A percentile compares a stretch with the other conserved stretches of the same genome.
These are phyloP conservation scores for Phortica okadai DNA, from an alignment of 2,888 invertebrate genomes.

Conservation along the genomic window DNA sequence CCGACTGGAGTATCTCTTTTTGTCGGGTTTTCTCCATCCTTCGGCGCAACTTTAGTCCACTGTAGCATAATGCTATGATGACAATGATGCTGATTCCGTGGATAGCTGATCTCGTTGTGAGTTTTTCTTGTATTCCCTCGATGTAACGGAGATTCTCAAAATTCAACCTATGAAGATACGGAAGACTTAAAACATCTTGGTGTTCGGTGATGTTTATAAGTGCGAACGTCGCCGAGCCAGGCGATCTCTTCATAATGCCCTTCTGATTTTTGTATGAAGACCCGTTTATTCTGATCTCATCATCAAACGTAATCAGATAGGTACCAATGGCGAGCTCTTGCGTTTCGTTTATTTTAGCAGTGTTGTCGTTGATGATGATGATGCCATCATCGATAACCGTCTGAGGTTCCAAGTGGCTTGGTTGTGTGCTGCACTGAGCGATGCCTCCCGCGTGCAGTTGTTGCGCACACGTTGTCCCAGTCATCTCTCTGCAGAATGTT, in stretches of 20 bases:
- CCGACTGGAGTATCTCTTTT: slow-evolving; percentile 19
- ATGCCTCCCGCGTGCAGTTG: slow-evolving; percentile 42
- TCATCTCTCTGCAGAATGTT: slow-evolving; percentile 41
- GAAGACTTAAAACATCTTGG: slow-evolving; percentile 34
- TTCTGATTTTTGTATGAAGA: slow-evolving; percentile 15
- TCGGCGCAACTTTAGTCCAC: slow-evolving; percentile 16
- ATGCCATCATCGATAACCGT: slow-evolving; percentile 38
- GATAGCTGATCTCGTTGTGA: slow-evolving; percentile 29
- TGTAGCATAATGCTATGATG: slow-evolving; percentile 27
- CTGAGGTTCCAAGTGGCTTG: slow-evolving; percentile 39
- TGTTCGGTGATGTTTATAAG: slow-evolving; percentile 41
- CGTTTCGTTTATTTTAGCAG: slow-evolving; percentile 10
- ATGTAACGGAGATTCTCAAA: too few species aligned
- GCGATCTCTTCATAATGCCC: slow-evolving; percentile 15
- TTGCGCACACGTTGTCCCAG: slow-evolving; percentile 40
- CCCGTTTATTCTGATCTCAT: slow-evolving; percentile 22
- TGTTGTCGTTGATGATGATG: slow-evolving; percentile 41
- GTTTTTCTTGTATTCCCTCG: too few species aligned
- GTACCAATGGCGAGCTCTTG: slow-evolving; percentile 37
- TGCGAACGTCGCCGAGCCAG: slow-evolving; percentile 4
- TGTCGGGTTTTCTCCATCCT: slow-evolving; percentile 25
- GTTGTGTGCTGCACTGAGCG: slow-evolving; percentile 40
- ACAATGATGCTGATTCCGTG: not conserved
- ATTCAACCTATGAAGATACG: too few species aligned
- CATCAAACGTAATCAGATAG: slow-evolving; percentile 32